Evolutionary conservation across 2,888 invertebrate genomes (phyloP).

Genomic region (Ectemnius continuus): DNA sequence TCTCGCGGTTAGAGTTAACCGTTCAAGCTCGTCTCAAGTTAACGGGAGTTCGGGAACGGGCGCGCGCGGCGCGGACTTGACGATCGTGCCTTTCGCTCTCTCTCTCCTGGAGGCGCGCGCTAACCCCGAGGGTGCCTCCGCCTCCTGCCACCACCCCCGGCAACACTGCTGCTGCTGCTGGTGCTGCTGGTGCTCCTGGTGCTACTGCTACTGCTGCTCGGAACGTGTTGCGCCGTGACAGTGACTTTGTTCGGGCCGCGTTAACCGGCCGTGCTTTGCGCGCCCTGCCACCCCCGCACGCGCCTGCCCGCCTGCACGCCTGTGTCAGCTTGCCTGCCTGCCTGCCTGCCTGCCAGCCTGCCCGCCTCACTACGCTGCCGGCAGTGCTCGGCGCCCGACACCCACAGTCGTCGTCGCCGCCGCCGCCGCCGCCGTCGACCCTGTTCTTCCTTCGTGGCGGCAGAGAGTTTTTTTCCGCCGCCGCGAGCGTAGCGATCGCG

Average conservation of each 20-base stretch:
- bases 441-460: slow-evolving; percentile 15
- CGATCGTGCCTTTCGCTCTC: no score
- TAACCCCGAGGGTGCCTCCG: no score
- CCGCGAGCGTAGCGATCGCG: slow-evolving; percentile 15
- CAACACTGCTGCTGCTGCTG: slow-evolving; percentile 3
- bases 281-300: slow-evolving; percentile 3
- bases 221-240: slow-evolving; percentile 58
- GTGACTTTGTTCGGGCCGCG: slow-evolving; percentile 52
- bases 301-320: slow-evolving; percentile 28
- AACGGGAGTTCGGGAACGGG: no score
- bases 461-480: slow-evolving; percentile 19
- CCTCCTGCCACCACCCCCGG: no score
- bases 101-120: no score
- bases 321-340: slow-evolving; percentile 12
- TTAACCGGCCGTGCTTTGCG: no score
- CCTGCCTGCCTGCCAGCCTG: slow-evolving; percentile 2
- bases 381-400: slow-evolving; percentile 1
- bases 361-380: background rate
- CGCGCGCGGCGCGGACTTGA: no score
- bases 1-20: no score
- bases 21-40: no score
- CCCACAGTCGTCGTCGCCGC: background rate
- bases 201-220: slow-evolving; percentile 12
- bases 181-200: slow-evolving; percentile 4
- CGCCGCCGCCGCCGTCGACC: background rate